phyloP scores from a whole-genome alignment of 2,113 vertebrate genomes.

The Nematolebias whitei region DNA sequence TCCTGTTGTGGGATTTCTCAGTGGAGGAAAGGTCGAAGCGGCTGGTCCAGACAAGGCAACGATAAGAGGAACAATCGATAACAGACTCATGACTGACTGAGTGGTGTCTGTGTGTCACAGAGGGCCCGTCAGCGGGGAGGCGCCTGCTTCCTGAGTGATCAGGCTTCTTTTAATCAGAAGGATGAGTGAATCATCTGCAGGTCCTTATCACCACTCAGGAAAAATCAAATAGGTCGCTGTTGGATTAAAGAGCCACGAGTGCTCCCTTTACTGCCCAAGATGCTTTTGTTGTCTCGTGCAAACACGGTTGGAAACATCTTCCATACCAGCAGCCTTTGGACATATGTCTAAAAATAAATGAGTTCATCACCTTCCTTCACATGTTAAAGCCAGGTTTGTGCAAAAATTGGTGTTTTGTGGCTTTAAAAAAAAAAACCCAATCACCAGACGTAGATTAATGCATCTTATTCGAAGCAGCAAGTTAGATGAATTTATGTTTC shows the following conservation, averaged over 20 bases:
- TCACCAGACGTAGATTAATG: no score
- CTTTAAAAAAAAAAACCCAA: no score
- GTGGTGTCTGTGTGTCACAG: conserved; percentile 36
- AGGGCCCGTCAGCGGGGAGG: no score
- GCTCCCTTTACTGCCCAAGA: background rate
- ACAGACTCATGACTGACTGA: conserved; percentile 16
- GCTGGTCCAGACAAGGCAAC: conserved; percentile 8
- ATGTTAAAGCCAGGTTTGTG: no score
- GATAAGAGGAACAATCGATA: conserved; percentile 13
- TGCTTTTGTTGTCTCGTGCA: conserved; percentile 1
- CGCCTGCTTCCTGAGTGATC: conserved; percentile 40
- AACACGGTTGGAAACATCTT: no score
- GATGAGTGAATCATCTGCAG: conserved; percentile 49
- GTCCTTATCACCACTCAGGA: conserved; percentile 18
- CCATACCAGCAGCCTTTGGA: no score
- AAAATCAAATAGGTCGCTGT: conserved; percentile 19
- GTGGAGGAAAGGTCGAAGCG: conserved; percentile 28
- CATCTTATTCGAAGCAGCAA: no score
- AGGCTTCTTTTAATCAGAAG: conserved; percentile 42
- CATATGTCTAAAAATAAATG: no score
- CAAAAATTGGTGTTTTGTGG: no score
- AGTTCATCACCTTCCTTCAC: no score
- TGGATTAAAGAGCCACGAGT: background rate
- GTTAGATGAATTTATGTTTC: no score
- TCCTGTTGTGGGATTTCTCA: conserved; percentile 11